Percentiles rank a stretch among this genome's conserved stretches.
Conservation (phyloP, 2,113 vertebrate genomes). For the Alces alces region DNA sequence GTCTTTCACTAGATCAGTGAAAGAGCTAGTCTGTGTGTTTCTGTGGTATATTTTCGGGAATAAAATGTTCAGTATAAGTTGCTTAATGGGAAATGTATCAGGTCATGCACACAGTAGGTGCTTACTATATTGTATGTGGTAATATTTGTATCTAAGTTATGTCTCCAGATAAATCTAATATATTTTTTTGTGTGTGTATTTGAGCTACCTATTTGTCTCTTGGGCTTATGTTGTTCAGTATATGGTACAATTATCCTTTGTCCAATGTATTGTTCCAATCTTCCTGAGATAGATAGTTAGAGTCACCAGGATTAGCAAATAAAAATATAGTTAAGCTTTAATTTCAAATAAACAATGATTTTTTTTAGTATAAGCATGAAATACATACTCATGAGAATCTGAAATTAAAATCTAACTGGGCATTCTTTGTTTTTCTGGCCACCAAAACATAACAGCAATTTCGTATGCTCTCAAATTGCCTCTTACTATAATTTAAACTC, state of each 20-base stretch:
- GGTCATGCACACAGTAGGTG: not conserved
- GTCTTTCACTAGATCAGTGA: not conserved
- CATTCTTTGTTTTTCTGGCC: not conserved
- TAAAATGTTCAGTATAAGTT: not conserved
- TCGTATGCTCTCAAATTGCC: not conserved
- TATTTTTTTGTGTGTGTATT: not conserved
- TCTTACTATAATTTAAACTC: not conserved
- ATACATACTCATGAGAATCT: not conserved
- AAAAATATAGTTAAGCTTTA: constrained; percentile 15
- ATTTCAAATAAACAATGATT: not conserved
- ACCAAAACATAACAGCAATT: not conserved
- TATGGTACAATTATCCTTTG: not conserved
- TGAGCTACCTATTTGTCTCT: not conserved
- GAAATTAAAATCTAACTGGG: not conserved
- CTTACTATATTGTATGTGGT: not conserved
- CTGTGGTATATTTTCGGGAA: not conserved
- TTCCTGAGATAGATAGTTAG: not conserved
- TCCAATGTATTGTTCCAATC: not conserved
- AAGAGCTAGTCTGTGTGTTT: not conserved
- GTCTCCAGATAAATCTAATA: not conserved
- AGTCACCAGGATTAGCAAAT: not conserved
- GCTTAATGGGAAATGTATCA: not conserved
- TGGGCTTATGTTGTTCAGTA: not conserved
- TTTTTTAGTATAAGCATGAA: not conserved
- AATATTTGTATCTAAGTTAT: not conserved